Percentiles rank a stretch among this genome's conserved stretches.
Conservation (phyloP, 2,113 vertebrate species). For the Cyanoramphus novaezelandiae region DNA sequence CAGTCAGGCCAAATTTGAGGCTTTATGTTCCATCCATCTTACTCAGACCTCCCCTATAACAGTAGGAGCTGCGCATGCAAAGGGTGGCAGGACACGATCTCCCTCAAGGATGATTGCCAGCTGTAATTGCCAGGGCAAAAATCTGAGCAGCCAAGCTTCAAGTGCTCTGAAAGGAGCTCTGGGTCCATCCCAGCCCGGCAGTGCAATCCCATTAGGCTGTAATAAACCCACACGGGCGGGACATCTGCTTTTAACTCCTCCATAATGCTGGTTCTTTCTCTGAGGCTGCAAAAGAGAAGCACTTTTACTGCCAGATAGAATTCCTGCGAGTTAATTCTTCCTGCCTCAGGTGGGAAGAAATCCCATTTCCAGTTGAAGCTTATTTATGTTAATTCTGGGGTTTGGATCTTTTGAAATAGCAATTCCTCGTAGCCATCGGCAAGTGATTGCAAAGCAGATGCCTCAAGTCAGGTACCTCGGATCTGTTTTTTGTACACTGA, state of each 20-base stretch:
- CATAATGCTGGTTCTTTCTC: not conserved
- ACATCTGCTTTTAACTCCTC: not conserved
- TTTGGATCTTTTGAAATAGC: not conserved
- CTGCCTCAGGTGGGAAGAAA: not conserved
- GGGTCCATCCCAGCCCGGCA: not conserved
- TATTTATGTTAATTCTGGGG: not conserved
- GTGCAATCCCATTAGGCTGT: not conserved
- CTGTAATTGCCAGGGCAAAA: not conserved
- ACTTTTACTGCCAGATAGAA: not conserved
- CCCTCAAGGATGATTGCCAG: not conserved
- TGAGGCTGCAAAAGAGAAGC: not conserved
- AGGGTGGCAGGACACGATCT: not conserved
- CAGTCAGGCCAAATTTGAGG: not conserved
- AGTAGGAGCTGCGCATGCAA: not conserved
- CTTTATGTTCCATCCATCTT: not conserved
- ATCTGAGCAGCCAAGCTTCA: not conserved
- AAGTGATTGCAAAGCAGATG: accelerated
- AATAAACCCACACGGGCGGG: not conserved
- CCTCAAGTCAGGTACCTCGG: not conserved
- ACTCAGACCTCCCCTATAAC: not conserved
- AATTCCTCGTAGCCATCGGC: not conserved
- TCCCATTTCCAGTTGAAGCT: not conserved
- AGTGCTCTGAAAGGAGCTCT: not conserved
- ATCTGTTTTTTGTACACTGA: not conserved
- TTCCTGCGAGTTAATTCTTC: not conserved